Percentiles rank a stretch among this genome's conserved stretches.
These are phyloP conservation scores for Ctenosaura bakeri DNA, from an alignment of 2,797 vertebrate species.

Conservation along the genomic window DNA sequence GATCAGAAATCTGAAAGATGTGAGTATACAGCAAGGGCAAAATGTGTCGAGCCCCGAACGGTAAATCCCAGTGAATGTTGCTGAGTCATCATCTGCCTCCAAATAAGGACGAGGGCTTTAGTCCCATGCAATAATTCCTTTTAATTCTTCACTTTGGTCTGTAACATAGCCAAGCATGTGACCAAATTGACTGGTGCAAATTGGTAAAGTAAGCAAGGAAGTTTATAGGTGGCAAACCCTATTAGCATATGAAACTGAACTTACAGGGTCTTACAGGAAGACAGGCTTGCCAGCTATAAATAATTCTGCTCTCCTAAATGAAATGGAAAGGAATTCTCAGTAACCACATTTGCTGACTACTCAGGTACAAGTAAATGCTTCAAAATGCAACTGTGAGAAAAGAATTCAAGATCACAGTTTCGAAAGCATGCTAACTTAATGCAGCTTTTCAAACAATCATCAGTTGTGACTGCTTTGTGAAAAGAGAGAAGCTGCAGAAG, in stretches of 20 bases:
- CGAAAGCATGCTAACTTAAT: neutral
- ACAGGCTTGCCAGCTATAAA: constrained; percentile 45
- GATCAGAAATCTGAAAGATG: neutral
- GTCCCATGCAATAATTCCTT: constrained; percentile 43
- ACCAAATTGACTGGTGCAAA: constrained; percentile 63
- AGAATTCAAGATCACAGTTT: constrained; percentile 25
- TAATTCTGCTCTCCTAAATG: constrained; percentile 61
- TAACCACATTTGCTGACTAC: neutral
- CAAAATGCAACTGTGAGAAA: neutral
- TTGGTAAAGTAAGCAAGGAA: constrained; percentile 63
- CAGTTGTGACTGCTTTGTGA: neutral
- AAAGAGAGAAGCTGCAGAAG: neutral
- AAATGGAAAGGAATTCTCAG: constrained; percentile 50
- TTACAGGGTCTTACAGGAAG: constrained; percentile 62
- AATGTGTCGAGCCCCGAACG: too few relatives aligned
- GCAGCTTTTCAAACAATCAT: neutral
- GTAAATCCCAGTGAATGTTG: neutral
- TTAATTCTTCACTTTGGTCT: constrained; percentile 63
- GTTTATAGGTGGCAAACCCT: constrained; percentile 12
- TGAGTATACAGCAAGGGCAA: neutral
- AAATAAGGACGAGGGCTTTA: neutral
- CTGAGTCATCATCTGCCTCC: neutral
- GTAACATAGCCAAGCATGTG: constrained; percentile 65
- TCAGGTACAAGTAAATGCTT: neutral
- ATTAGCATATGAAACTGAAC: neutral